Evolutionary conservation across 2,888 invertebrate species (phyloP).

Genomic region (Drosophila bunnanda): DNA sequence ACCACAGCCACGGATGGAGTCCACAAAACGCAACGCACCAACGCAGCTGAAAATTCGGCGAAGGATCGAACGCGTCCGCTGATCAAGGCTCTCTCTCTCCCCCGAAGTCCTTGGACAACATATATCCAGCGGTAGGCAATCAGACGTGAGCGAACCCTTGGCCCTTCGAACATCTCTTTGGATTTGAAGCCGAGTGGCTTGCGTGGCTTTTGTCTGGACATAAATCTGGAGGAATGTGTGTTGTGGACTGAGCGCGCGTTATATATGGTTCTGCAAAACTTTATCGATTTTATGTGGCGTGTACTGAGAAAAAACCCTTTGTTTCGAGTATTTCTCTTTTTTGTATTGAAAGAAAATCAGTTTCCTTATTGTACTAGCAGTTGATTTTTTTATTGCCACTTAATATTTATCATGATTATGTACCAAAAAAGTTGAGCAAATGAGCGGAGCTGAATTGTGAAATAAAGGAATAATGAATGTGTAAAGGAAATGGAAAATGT

Average conservation of each 20-base stretch:
- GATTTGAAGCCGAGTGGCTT: slow-evolving; percentile 7
- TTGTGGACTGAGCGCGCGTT: slow-evolving; percentile 14
- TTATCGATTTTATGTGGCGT: slow-evolving; percentile 64
- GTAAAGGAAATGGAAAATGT: slow-evolving; percentile 32
- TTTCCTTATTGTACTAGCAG: slow-evolving; percentile 40
- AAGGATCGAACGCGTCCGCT: slow-evolving; percentile 34
- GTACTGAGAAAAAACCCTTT: slow-evolving; percentile 62
- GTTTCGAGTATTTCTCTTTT: slow-evolving; percentile 37
- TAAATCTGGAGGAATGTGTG: slow-evolving; percentile 9
- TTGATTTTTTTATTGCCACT: slow-evolving; percentile 63
- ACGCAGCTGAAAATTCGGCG: neutral
- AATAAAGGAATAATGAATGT: slow-evolving; percentile 69
- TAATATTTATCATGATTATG: slow-evolving; percentile 50
- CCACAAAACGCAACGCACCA: neutral
- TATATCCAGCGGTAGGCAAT: slow-evolving; percentile 44
- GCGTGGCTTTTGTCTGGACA: slow-evolving; percentile 16
- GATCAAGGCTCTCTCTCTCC: slow-evolving; percentile 63
- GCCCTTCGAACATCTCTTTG: slow-evolving; percentile 15
- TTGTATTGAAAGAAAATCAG: slow-evolving; percentile 44
- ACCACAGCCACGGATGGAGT: slow-evolving; percentile 8
- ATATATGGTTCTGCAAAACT: slow-evolving; percentile 17
- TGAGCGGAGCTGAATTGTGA: slow-evolving; percentile 45
- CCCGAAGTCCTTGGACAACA: slow-evolving; percentile 49
- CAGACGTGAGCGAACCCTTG: slow-evolving; percentile 7
- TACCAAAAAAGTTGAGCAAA: slow-evolving; percentile 47